Evolutionary conservation across 1,140 invertebrate species (phyloP).

Genomic region (Drosophila melanogaster): Release_6_plus_ISO1_MT NT_033777.3:29775001-29775500

Average conservation of each 20-base stretch:
- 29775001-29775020: constrained; percentile 20
- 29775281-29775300: background rate
- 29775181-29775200: no score
- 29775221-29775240: no score
- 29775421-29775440: constrained; percentile 71
- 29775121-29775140: background rate
- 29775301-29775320: background rate
- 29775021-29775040: constrained; percentile 39
- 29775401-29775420: constrained; percentile 21
- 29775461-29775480: constrained; percentile 71
- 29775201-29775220: no score
- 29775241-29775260: no score
- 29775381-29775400: background rate
- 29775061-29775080: constrained; percentile 3
- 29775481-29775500: constrained; percentile 42
- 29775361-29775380: constrained; percentile 5
- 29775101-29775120: background rate
- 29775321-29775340: constrained; percentile 15
- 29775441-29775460: constrained; percentile 78
- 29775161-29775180: no score
- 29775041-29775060: constrained; percentile 22
- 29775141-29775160: no score
- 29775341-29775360: constrained; percentile 29
- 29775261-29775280: background rate
- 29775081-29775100: background rate